Base-by-base conservation (phyloP, 2,888 invertebrate species). In the Lacanobia wlatinum region DNA sequence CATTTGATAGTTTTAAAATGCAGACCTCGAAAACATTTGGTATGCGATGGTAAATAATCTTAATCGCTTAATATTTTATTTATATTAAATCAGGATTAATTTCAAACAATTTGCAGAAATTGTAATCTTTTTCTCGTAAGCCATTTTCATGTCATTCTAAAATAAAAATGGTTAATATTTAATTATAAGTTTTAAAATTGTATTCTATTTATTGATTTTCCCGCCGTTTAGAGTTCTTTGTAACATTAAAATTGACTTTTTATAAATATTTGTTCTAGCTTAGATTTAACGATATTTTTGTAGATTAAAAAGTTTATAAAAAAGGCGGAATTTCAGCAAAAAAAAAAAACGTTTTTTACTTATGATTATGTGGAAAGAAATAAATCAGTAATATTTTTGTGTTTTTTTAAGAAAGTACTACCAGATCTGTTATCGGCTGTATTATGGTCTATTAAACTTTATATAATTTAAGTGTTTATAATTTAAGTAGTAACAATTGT, bases 401-500 rank as follows among this genome's bases (percentile, higher is more conserved):
- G 18, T 18, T 58, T 34, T 63, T 66, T 63, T 58, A 52, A 48
- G 14, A 63, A 62, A 53, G 16, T n/a, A 53, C 53, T 73, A 83
- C 52, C 73, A 76, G 74, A 77, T 85, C 85, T 85, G 80, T 76
- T 70, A 50, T 58, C 65, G 70, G 68, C 50, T 81, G 73, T 72
- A 71, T 59, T 63, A 71, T 86, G 86, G 84, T 86, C 86, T 85
- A 86, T 82, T 76, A 68, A 63, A 74, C 78, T 83, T 87, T 87
- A 80, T 86, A 80, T 84, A 84, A 77, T 86, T 84, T 80, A 84
- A 87, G 78, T 80, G 83, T 83, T 84, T 86, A 87, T 89, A 80
- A 50, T 92, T 89, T 92, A 92, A 92, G 92, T 92, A 92, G 92
- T 90, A 89, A 91, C 90, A 91, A 91, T 92, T 91, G 87, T 89